Evolutionary conservation across 2,113 vertebrate genomes (phyloP).

Genomic region (Dasyprocta punctata): DNA sequence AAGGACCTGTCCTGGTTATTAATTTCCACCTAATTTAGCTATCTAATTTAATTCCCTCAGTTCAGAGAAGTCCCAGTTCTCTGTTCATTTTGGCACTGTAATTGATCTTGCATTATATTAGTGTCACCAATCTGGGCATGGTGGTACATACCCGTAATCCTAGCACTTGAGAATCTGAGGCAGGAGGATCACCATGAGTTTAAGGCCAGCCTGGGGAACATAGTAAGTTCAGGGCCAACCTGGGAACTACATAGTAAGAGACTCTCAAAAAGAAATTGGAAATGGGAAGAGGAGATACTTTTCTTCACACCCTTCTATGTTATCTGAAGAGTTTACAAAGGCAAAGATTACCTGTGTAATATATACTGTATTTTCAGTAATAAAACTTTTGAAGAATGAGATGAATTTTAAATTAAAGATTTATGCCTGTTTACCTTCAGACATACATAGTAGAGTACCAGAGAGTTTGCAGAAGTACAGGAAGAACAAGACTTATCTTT

Average conservation of each 20-base stretch:
- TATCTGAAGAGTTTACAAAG: slow-evolving; percentile 24
- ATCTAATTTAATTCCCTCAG: not conserved
- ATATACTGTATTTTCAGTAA: not conserved
- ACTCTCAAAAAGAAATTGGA: not conserved
- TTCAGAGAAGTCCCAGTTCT: not conserved
- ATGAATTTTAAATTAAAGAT: not conserved
- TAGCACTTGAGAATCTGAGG: not conserved
- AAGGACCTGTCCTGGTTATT: not conserved
- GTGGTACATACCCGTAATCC: not conserved
- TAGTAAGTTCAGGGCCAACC: not conserved
- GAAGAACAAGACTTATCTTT: not conserved
- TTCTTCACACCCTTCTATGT: not conserved
- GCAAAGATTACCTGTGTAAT: not conserved
- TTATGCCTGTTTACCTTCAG: not conserved
- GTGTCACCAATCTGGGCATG: not conserved
- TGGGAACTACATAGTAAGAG: not conserved
- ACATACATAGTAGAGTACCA: not conserved
- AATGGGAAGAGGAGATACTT: not conserved
- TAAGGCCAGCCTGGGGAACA: not conserved
- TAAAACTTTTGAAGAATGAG: slow-evolving; percentile 19
- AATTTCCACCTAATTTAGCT: not conserved
- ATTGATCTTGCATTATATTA: not conserved
- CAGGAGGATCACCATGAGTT: not conserved
- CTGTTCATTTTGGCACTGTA: not conserved
- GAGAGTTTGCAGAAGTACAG: not conserved